These are phyloP conservation scores for Sesamia nonagrioides DNA, from an alignment of 1,140 invertebrate genomes.

Conservation along the genomic window DNA sequence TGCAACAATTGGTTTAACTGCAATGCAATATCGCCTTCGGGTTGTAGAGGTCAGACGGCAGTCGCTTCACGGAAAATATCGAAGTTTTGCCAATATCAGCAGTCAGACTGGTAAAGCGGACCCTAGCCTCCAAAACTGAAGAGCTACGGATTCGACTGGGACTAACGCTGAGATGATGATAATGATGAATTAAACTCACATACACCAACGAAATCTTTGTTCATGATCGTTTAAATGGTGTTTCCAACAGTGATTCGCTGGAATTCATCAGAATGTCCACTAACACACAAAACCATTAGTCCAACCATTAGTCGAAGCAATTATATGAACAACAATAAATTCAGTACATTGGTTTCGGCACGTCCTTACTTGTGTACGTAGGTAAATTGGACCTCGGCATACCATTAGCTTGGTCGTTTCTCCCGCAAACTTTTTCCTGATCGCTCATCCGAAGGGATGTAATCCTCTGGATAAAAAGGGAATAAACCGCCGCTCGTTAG, in stretches of 20 bases:
- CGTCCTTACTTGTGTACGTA: conserved; percentile 6
- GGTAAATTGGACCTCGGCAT: conserved; percentile 31
- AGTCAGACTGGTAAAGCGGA: too few species aligned
- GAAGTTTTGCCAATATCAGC: too few species aligned
- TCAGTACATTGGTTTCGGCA: background rate
- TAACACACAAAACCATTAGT: conserved; percentile 18
- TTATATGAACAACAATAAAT: conserved; percentile 19
- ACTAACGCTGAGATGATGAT: too few species aligned
- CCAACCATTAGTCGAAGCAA: conserved; percentile 21
- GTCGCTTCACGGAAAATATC: too few species aligned
- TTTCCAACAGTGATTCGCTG: background rate
- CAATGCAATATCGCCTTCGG: too few species aligned
- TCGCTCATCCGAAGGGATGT: conserved; percentile 18
- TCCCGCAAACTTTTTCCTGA: conserved; percentile 28
- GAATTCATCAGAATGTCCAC: conserved; percentile 11
- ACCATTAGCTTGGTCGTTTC: conserved; percentile 25
- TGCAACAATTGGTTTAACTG: too few species aligned
- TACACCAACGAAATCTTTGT: too few species aligned
- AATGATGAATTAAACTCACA: too few species aligned
- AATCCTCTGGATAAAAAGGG: conserved; percentile 49
- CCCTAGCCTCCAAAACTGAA: too few species aligned
- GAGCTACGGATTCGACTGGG: too few species aligned
- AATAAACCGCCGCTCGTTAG: conserved; percentile 48
- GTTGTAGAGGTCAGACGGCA: too few species aligned
- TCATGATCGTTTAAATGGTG: background rate